phyloP scores from a whole-genome alignment of 2,113 vertebrate species.

The Herpetotheres cachinnans region DNA sequence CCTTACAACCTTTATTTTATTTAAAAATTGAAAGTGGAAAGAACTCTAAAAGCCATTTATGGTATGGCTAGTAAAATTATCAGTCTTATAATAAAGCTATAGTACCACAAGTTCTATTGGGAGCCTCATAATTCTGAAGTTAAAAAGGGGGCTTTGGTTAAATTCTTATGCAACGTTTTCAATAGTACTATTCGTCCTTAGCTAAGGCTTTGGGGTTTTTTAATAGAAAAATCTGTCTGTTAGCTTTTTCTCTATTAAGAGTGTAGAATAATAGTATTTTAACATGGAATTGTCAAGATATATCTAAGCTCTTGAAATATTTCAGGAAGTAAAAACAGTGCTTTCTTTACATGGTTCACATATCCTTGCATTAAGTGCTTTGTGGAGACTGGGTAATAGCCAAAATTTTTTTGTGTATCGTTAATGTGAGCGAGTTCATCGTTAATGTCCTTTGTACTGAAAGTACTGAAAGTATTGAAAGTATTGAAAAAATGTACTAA shows the following conservation, averaged over 20 bases:
- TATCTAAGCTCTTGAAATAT: neutral
- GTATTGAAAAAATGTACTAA: neutral
- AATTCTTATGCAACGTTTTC: neutral
- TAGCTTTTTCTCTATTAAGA: neutral
- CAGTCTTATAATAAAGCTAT: neutral
- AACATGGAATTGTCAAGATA: neutral
- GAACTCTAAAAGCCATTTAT: neutral
- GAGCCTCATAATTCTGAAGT: neutral
- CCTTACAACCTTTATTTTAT: neutral
- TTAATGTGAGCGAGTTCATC: neutral
- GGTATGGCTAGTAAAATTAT: neutral
- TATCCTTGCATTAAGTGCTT: neutral
- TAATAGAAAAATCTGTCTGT: neutral
- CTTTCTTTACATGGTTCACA: neutral
- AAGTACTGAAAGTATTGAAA: too few relatives aligned
- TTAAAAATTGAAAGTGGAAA: neutral
- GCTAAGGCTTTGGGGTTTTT: neutral
- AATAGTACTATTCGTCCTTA: neutral
- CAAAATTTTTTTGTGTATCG: neutral
- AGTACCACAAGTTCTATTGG: neutral
- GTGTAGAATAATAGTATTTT: neutral
- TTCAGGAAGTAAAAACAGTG: neutral
- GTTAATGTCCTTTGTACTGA: neutral
- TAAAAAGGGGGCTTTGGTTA: neutral
- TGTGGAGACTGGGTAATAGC: neutral